A percentile compares a stretch with the other conserved stretches of the same genome.
These are phyloP conservation scores for Nymphalis c-album DNA, from an alignment of 2,888 invertebrate genomes.

Conservation along the genomic window DNA sequence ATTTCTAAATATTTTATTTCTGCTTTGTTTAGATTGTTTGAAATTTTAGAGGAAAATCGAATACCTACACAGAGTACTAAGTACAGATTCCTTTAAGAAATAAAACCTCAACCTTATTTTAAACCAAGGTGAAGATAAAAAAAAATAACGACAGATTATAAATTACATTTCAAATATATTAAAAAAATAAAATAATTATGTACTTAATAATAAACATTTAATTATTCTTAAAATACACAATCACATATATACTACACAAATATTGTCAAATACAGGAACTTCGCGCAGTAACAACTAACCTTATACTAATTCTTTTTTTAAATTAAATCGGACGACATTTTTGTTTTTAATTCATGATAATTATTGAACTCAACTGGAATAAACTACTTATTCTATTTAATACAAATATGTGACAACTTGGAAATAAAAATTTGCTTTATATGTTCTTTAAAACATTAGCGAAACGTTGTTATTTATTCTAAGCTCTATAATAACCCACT, in stretches of 20 bases:
- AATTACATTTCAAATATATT: not conserved
- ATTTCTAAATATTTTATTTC: slow-evolving; percentile 21
- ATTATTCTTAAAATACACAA: slow-evolving; percentile 13
- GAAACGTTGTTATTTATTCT: not conserved
- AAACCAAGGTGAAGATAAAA: not conserved
- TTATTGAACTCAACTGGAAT: slow-evolving; percentile 1
- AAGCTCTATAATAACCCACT: not conserved
- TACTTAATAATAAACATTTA: slow-evolving; percentile 10
- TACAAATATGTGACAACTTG: not conserved
- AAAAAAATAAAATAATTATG: not conserved
- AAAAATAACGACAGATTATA: slow-evolving; percentile 6
- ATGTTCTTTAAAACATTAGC: not conserved
- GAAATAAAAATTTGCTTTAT: not conserved
- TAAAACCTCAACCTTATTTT: slow-evolving; percentile 7
- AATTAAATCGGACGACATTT: slow-evolving; percentile 16
- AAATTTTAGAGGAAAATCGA: not conserved
- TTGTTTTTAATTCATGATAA: not conserved
- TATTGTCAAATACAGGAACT: slow-evolving; percentile 77
- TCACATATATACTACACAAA: slow-evolving; percentile 43
- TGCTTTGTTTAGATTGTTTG: not conserved
- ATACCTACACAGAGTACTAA: slow-evolving; percentile 2
- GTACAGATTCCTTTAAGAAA: slow-evolving; percentile 7
- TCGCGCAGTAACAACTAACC: slow-evolving; percentile 44
- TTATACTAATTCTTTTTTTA: slow-evolving; percentile 24
- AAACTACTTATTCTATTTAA: slow-evolving; percentile 1